Conservation (phyloP, 2,888 invertebrate species). For the Caenorhabditis panamensis region DNA sequence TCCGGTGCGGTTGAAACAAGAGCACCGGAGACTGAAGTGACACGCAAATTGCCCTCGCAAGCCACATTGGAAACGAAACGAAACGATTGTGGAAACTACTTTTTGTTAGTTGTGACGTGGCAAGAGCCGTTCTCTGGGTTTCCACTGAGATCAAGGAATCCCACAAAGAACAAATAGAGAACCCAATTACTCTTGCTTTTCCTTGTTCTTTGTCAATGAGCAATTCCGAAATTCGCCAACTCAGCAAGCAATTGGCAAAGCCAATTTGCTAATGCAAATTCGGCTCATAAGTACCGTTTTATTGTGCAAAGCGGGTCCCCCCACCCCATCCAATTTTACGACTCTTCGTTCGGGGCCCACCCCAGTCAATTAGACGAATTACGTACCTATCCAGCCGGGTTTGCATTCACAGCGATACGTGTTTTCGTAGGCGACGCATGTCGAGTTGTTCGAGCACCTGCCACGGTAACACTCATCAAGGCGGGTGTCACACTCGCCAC, state of each 20-base stretch:
- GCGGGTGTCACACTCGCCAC: conserved; percentile 76
- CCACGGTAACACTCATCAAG: conserved; percentile 76
- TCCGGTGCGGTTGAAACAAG: conserved; percentile 58
- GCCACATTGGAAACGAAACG: conserved; percentile 8
- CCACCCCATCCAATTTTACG: conserved; percentile 42
- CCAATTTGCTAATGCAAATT: conserved; percentile 54
- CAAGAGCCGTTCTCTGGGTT: background rate
- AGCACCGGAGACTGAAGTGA: conserved; percentile 55
- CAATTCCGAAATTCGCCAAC: no score
- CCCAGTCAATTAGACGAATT: conserved; percentile 46
- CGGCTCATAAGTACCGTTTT: conserved; percentile 51
- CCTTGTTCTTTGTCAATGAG: conserved; percentile 8
- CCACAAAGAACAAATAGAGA: no score
- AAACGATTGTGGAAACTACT: no score
- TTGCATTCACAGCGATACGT: conserved; percentile 76
- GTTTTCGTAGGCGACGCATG: conserved; percentile 76
- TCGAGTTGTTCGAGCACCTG: conserved; percentile 77
- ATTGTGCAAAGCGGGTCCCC: conserved; percentile 29
- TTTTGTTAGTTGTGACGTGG: conserved; percentile 12
- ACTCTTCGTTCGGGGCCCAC: conserved; percentile 22
- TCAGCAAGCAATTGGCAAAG: conserved; percentile 42
- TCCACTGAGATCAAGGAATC: no score
- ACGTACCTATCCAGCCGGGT: conserved; percentile 74
- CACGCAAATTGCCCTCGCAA: conserved; percentile 51
- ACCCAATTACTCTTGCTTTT: no score